Evolutionary conservation across 1,140 invertebrate species (phyloP).

Genomic region (Tyrophagus putrescentiae): DNA sequence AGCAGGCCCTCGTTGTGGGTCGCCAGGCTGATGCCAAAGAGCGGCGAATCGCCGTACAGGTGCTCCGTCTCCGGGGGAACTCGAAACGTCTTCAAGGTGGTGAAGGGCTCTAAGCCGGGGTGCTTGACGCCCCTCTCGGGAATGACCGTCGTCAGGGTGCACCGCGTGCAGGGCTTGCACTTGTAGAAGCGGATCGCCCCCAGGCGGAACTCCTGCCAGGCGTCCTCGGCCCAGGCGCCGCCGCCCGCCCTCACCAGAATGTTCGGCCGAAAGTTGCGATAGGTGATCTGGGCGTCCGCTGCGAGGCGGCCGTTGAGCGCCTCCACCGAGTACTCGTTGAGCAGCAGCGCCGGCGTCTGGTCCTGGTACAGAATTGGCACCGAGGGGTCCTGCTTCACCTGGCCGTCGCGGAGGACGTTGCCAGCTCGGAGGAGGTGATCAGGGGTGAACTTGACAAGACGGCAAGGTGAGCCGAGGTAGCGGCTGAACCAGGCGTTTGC

Average conservation of each 20-base stretch:
- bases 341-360: slow-evolving; percentile 26
- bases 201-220: slow-evolving; percentile 29
- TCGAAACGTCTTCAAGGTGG: slow-evolving; percentile 29
- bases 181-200: slow-evolving; percentile 26
- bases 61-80: background rate
- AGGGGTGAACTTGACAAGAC: background rate
- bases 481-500: slow-evolving; percentile 5
- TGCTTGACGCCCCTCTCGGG: slow-evolving; percentile 31
- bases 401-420: background rate
- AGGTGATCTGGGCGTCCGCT: slow-evolving; percentile 21
- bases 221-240: slow-evolving; percentile 29
- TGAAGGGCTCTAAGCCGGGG: slow-evolving; percentile 31
- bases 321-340: slow-evolving; percentile 30
- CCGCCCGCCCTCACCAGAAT: slow-evolving; percentile 28
- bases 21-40: slow-evolving; percentile 11
- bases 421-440: background rate
- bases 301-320: slow-evolving; percentile 30
- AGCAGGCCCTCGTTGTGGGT: slow-evolving; percentile 1
- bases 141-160: slow-evolving; percentile 32
- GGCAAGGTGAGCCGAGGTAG: slow-evolving; percentile 1
- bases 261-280: slow-evolving; percentile 29
- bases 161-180: slow-evolving; percentile 30
- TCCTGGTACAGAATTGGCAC: slow-evolving; percentile 16
- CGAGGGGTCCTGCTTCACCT: background rate
- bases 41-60: slow-evolving; percentile 4